Evolutionary conservation across 92 coral and sea anemone species (phyloP).

Genomic region (Plumapathes pennacea): DNA sequence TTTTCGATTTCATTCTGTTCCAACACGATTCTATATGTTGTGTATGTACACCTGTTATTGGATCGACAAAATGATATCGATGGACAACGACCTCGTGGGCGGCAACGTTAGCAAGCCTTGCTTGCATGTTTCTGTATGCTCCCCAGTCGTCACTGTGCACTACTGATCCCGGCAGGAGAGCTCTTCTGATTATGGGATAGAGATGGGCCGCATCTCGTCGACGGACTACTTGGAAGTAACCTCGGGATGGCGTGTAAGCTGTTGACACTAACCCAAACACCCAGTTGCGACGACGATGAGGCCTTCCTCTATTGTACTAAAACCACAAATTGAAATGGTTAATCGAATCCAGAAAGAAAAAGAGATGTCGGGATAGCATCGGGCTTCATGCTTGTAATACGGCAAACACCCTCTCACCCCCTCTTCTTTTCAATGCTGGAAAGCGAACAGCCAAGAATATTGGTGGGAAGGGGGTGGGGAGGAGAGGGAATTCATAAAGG

Average conservation of each 20-base stretch:
- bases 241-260: background rate
- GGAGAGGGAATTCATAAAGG: too few species aligned
- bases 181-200: background rate
- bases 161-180: background rate
- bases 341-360: too few species aligned
- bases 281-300: background rate
- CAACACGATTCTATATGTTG: conserved; percentile 3
- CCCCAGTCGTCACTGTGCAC: conserved; percentile 3
- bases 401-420: too few species aligned
- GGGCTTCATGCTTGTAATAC: too few species aligned
- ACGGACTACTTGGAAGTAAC: background rate
- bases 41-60: background rate
- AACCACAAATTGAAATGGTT: too few species aligned
- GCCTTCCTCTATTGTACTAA: background rate
- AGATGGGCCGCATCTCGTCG: background rate
- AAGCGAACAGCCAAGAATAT: too few species aligned
- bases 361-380: too few species aligned
- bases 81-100: background rate
- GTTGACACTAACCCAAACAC: conserved; percentile 1
- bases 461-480: too few species aligned
- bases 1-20: background rate
- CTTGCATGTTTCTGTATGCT: background rate
- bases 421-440: too few species aligned
- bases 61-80: too few species aligned
- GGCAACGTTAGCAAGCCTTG: background rate